These are phyloP conservation scores for Tyrophagus putrescentiae DNA, from an alignment of 1,140 invertebrate species.

Conservation along the genomic window DNA sequence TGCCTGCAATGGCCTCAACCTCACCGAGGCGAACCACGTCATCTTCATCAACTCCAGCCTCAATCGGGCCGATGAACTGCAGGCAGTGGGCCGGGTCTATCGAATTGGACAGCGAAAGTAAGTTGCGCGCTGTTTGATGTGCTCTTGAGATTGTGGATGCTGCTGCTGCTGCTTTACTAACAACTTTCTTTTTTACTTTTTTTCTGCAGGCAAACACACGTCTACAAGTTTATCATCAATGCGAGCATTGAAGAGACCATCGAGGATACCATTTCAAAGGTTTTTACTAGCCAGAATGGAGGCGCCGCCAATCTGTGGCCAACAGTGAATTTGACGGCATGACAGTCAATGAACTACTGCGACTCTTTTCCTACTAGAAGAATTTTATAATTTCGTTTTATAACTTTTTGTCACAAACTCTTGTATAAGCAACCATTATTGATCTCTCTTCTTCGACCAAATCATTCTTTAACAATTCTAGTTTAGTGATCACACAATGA, in stretches of 20 bases:
- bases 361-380: no score
- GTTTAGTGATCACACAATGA: no score
- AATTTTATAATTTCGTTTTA: conserved; percentile 6
- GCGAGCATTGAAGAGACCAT: conserved; percentile 56
- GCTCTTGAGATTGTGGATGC: neutral
- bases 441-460: no score
- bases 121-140: no score
- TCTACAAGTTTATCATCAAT: conserved; percentile 51
- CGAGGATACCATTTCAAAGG: conserved; percentile 27
- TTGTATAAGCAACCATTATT: no score
- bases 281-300: neutral
- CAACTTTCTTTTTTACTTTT: conserved; percentile 23
- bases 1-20: conserved; percentile 59
- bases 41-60: conserved; percentile 58
- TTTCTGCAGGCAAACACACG: conserved; percentile 37
- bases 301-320: no score
- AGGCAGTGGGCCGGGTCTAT: conserved; percentile 61
- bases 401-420: no score
- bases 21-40: conserved; percentile 62
- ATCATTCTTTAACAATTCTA: no score
- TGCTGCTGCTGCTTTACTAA: conserved; percentile 1
- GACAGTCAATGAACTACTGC: no score
- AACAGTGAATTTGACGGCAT: conserved; percentile 2
- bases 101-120: conserved; percentile 59
- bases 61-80: conserved; percentile 53